Evolutionary conservation across 2,797 vertebrate species (phyloP), one percentile per base, ranked within the genome.

Genomic region (Lagorchestes hirsutus): DNA sequence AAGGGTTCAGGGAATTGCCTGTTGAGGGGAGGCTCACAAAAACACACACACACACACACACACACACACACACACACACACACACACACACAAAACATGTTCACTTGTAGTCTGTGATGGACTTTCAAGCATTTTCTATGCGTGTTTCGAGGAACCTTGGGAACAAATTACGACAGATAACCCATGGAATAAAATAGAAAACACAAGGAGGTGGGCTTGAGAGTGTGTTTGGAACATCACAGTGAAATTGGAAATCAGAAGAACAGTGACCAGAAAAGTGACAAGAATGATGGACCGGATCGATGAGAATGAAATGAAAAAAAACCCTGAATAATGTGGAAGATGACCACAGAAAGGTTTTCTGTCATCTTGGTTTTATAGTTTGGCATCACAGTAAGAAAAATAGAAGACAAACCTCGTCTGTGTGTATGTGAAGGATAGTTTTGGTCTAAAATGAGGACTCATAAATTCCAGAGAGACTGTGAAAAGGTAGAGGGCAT

Each of bases 151-250:
- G 18, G 54, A 54, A 91, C 46, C 92, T 55, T 54, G 3, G 6
- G 11, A 3, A n/a, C 34, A 56, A 91, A 3, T 14, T 2, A 34
- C 0, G 54, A 67, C 87, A 52, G 52, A 1, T 18, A 50, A 22
- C 16, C 1, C 0, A 0, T 1, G 8, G 67, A 16, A 6, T 13
- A 28, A 31, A 82, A n/a, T n/a, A 24, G 57, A 0, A 91, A 0
- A 54, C 52, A 28, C 0, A 0, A 0, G 0, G 74, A 34, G 91
- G 12, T 13, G 29, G 1, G 9, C 2, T 1, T 1, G 40, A 87
- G 58, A 28, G 18, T 11, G 2, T 56, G 3, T 92, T 28, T 31
- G 18, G 62, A 0, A 0, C 52, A 50, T 90, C 2, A 74, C 2
- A 91, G 57, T 31, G 27, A 90, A 59, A 46, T 9, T 56, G 67